Evolutionary conservation across 2,888 invertebrate genomes (phyloP).

Genomic region (Terebella lapidaria): DNA sequence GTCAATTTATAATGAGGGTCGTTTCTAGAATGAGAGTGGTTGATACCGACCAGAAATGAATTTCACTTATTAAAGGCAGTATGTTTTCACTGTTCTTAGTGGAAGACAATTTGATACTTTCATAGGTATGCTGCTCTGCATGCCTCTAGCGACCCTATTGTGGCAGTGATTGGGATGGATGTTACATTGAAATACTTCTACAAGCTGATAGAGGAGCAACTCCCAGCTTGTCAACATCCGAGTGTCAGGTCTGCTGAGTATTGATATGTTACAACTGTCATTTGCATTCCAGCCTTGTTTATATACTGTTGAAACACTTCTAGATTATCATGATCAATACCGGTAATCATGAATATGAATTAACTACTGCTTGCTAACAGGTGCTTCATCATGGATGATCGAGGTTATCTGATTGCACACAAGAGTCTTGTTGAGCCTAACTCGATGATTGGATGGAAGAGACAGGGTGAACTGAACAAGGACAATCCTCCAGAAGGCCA

Average conservation of each 20-base stretch:
- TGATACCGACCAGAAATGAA: too few relatives aligned
- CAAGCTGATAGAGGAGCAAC: slow-evolving; percentile 61
- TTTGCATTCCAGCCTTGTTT: too few relatives aligned
- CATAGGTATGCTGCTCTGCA: slow-evolving; percentile 50
- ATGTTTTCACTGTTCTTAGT: too few relatives aligned
- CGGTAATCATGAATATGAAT: too few relatives aligned
- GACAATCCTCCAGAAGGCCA: slow-evolving; percentile 74
- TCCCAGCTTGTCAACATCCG: slow-evolving; percentile 46
- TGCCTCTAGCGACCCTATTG: slow-evolving; percentile 57
- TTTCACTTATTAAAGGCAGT: too few relatives aligned
- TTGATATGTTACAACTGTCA: not conserved
- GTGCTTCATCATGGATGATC: slow-evolving; percentile 85
- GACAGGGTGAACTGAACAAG: slow-evolving; percentile 51
- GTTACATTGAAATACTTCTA: slow-evolving; percentile 80
- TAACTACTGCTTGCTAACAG: slow-evolving; percentile 24
- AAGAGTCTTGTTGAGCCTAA: slow-evolving; percentile 64
- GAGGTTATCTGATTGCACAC: slow-evolving; percentile 82
- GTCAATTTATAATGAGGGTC: too few relatives aligned
- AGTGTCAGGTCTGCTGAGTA: slow-evolving; percentile 39
- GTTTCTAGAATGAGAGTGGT: too few relatives aligned
- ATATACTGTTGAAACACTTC: too few relatives aligned
- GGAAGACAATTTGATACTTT: too few relatives aligned
- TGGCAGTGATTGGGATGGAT: slow-evolving; percentile 78
- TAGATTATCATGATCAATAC: too few relatives aligned
- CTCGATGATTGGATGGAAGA: not conserved